Conservation (phyloP, 1,140 invertebrate species). For the Micrasema minimum region DNA sequence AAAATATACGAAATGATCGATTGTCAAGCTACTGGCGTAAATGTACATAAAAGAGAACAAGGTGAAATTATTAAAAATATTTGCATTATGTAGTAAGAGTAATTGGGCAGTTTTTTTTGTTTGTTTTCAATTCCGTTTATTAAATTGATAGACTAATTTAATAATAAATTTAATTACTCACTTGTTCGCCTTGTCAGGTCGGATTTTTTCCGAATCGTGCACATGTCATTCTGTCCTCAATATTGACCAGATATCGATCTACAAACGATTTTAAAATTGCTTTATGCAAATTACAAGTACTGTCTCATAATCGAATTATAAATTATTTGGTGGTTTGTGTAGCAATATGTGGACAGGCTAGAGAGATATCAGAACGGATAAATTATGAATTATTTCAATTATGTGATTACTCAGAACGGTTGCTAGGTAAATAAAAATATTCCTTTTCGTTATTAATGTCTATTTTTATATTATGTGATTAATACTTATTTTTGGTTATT, state of each 20-base stretch:
- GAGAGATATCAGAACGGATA: no score
- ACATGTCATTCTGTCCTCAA: constrained; percentile 29
- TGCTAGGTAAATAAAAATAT: no score
- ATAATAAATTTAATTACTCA: constrained; percentile 22
- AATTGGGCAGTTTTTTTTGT: constrained; percentile 24
- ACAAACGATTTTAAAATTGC: constrained; percentile 19
- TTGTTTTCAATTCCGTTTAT: constrained; percentile 26
- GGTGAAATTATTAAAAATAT: constrained; percentile 15
- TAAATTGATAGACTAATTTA: constrained; percentile 25
- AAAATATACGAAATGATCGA: constrained; percentile 31
- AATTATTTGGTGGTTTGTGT: background rate
- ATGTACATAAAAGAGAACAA: constrained; percentile 30
- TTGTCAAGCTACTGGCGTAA: constrained; percentile 23
- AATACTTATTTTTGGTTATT: no score
- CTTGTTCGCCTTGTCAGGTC: constrained; percentile 17
- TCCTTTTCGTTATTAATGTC: no score
- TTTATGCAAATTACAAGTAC: constrained; percentile 22
- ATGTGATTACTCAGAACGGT: no score
- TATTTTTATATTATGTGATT: no score
- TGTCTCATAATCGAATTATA: background rate
- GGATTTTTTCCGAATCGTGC: constrained; percentile 16
- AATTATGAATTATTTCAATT: no score
- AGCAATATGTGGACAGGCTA: background rate
- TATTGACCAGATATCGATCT: constrained; percentile 20
- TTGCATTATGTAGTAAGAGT: constrained; percentile 18